Percentiles rank a stretch among this genome's conserved stretches.
These are phyloP conservation scores for Pemphigus obesinymphae DNA, from an alignment of 1,140 invertebrate genomes.

Conservation along the genomic window DNA sequence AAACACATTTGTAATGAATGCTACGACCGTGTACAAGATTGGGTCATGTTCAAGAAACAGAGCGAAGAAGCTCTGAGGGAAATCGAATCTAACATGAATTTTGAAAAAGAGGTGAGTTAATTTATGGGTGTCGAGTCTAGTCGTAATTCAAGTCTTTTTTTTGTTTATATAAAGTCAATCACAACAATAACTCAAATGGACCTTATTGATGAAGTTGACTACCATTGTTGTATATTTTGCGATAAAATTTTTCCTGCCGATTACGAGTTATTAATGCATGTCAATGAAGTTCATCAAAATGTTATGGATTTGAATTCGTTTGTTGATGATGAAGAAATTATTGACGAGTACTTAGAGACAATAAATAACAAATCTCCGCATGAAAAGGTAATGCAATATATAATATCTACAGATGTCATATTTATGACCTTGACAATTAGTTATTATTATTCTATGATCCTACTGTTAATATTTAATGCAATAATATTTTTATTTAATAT, in stretches of 20 bases:
- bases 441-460: too few relatives aligned
- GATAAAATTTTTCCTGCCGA: conserved; percentile 20
- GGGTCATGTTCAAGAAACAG: conserved; percentile 22
- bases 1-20: conserved; percentile 31
- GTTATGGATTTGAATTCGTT: not conserved
- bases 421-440: too few relatives aligned
- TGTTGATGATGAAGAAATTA: not conserved
- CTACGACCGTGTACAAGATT: conserved; percentile 21
- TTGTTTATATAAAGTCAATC: not conserved
- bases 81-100: not conserved
- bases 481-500: too few relatives aligned
- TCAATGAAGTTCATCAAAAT: not conserved
- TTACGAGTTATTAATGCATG: not conserved
- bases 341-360: conserved; percentile 3
- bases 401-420: too few relatives aligned
- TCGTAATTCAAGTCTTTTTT: not conserved
- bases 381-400: not conserved
- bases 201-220: conserved; percentile 9
- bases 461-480: too few relatives aligned
- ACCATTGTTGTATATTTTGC: conserved; percentile 25
- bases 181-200: not conserved
- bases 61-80: conserved; percentile 7
- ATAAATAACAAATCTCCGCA: not conserved
- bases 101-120: not conserved
- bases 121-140: too few relatives aligned